A percentile compares a stretch with the other conserved stretches of the same genome.
These are phyloP conservation scores for Coreius guichenoti DNA, from an alignment of 2,797 vertebrate genomes.

Conservation along the genomic window DNA sequence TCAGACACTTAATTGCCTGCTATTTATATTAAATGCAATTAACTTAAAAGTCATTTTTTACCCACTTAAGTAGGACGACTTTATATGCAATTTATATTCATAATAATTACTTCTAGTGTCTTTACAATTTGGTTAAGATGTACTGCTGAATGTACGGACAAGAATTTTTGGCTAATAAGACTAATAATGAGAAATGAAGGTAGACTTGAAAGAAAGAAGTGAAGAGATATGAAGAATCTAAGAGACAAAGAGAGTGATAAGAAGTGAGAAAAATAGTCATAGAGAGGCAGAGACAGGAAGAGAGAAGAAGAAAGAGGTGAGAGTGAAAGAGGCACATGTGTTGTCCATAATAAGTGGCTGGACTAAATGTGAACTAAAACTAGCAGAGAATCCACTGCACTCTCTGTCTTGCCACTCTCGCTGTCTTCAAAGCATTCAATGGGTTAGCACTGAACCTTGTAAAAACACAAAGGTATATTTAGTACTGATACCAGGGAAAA, in stretches of 20 bases:
- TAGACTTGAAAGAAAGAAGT: neutral
- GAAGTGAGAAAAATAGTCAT: constrained; percentile 1
- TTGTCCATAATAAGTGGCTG: constrained; percentile 74
- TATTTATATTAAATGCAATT: neutral
- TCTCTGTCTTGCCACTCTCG: constrained; percentile 69
- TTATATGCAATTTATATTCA: neutral
- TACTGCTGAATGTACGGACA: neutral
- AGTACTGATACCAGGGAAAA: constrained; percentile 67
- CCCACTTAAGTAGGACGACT: neutral
- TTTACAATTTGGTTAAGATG: neutral
- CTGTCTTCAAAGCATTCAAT: constrained; percentile 76
- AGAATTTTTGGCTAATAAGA: neutral
- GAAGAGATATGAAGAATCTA: neutral
- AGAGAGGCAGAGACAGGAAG: neutral
- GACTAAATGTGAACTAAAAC: constrained; percentile 79
- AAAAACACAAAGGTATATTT: constrained; percentile 76
- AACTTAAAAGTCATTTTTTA: neutral
- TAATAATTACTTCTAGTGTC: neutral
- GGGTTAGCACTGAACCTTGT: constrained; percentile 70
- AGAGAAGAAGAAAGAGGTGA: neutral
- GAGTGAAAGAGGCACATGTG: constrained; percentile 70
- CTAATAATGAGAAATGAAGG: too few relatives aligned
- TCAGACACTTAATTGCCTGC: neutral
- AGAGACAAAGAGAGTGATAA: neutral
- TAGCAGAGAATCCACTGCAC: constrained; percentile 73